Conservation (phyloP, 1,140 invertebrate genomes). For the Drosophila orena region DNA sequence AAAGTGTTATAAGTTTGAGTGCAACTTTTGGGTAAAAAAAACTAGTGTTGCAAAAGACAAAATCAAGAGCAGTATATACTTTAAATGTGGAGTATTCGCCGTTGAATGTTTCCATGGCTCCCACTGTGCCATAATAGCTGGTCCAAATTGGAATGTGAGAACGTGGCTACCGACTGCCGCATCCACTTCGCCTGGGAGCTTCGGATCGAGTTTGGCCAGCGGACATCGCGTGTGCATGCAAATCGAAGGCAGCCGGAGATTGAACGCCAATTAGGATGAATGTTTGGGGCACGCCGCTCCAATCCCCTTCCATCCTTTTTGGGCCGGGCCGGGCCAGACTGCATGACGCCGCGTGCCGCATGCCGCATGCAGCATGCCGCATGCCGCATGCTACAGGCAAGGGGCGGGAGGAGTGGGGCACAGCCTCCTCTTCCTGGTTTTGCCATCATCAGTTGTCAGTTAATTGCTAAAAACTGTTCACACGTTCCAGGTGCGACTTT, state of each 20-base stretch:
- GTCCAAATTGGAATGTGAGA: constrained; percentile 42
- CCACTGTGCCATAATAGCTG: constrained; percentile 21
- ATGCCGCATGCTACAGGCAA: constrained; percentile 1
- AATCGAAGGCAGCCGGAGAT: constrained; percentile 72
- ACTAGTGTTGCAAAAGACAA: too few species aligned
- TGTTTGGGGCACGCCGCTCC: constrained; percentile 69
- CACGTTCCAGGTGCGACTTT: constrained; percentile 77
- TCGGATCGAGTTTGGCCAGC: constrained; percentile 11
- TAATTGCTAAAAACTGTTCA: constrained; percentile 83
- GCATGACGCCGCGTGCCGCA: constrained; percentile 74
- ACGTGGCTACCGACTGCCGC: constrained; percentile 41
- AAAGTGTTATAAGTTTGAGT: too few species aligned
- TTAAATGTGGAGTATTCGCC: too few species aligned
- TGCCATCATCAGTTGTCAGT: constrained; percentile 56
- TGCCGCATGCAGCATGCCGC: neutral
- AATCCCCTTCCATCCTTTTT: constrained; percentile 28
- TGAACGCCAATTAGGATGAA: constrained; percentile 82
- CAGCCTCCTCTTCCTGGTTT: constrained; percentile 21
- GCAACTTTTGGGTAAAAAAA: too few species aligned
- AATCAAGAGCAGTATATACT: too few species aligned
- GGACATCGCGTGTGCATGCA: constrained; percentile 78
- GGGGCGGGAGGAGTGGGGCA: constrained; percentile 5
- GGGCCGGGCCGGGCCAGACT: constrained; percentile 56
- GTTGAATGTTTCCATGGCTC: too few species aligned
- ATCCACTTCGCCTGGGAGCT: constrained; percentile 10